Evolutionary conservation across 2,797 vertebrate genomes (phyloP).

Genomic region (Urocyon cinereoargenteus): DNA sequence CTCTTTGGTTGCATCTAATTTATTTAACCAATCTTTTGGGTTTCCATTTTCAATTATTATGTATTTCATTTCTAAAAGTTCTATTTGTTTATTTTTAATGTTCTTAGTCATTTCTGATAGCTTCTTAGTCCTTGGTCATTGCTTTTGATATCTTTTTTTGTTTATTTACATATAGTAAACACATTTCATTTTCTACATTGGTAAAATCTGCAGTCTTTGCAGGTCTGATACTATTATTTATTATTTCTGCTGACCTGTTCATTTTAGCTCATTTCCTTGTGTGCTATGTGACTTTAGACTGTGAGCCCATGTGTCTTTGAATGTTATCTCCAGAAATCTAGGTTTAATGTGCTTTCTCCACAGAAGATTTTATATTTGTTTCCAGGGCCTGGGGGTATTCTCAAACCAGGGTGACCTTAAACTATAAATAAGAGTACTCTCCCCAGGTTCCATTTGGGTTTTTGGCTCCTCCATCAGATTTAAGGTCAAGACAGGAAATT

Average conservation of each 20-base stretch:
- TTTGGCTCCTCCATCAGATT: background rate
- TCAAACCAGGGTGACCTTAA: background rate
- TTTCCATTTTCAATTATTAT: background rate
- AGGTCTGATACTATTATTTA: background rate
- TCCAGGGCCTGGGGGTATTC: background rate
- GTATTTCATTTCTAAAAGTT: background rate
- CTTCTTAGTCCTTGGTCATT: background rate
- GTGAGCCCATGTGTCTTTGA: background rate
- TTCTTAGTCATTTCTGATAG: background rate
- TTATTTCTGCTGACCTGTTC: background rate
- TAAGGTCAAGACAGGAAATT: background rate
- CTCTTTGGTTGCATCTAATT: background rate
- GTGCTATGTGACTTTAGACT: background rate
- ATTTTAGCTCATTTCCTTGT: background rate
- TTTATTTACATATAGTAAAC: background rate
- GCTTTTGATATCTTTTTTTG: slow-evolving; percentile 5
- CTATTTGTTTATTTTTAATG: background rate
- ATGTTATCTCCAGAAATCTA: background rate
- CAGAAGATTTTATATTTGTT: background rate
- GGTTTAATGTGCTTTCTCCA: background rate
- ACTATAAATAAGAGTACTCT: background rate
- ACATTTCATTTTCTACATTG: background rate
- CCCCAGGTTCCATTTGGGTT: background rate
- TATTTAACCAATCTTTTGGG: background rate
- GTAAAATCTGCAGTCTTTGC: background rate